These are phyloP conservation scores for Achatina immaculata DNA, from an alignment of 1,140 invertebrate genomes.

Conservation along the genomic window DNA sequence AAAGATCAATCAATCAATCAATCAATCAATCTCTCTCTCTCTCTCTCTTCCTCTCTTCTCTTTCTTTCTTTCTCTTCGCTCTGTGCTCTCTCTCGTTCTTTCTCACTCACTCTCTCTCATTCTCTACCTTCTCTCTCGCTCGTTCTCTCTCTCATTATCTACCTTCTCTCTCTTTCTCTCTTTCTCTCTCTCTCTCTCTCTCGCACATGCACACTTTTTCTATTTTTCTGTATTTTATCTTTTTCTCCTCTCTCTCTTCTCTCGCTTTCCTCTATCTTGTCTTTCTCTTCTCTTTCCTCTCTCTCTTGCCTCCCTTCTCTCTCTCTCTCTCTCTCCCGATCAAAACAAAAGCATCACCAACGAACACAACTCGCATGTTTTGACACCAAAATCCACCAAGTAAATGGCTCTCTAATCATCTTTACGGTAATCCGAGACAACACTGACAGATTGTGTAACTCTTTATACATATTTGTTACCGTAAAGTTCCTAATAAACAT, in stretches of 20 bases:
- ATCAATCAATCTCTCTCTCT: conserved; percentile 20
- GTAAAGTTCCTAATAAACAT: too few relatives aligned
- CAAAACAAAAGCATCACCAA: too few relatives aligned
- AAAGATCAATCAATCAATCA: too few relatives aligned
- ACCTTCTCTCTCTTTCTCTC: neutral
- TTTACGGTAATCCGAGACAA: too few relatives aligned
- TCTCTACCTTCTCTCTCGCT: neutral
- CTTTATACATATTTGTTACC: too few relatives aligned
- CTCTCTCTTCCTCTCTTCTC: conserved; percentile 8
- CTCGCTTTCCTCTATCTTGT: neutral
- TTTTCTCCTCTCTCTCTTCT: neutral
- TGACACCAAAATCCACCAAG: too few relatives aligned
- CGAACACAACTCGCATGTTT: too few relatives aligned
- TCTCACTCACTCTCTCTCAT: conserved; percentile 9
- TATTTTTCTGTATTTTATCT: neutral
- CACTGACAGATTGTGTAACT: too few relatives aligned
- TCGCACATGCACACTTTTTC: neutral
- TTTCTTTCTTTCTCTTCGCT: conserved; percentile 18
- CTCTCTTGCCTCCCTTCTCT: too few relatives aligned
- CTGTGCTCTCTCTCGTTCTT: neutral
- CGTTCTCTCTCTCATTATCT: neutral
- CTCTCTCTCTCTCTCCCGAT: too few relatives aligned
- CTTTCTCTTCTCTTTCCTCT: neutral
- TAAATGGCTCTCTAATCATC: too few relatives aligned
- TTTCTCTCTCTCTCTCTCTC: conserved; percentile 5